phyloP scores from a whole-genome alignment of 92 coral and sea anemone genomes.

The Scolanthus callimorphus region DNA sequence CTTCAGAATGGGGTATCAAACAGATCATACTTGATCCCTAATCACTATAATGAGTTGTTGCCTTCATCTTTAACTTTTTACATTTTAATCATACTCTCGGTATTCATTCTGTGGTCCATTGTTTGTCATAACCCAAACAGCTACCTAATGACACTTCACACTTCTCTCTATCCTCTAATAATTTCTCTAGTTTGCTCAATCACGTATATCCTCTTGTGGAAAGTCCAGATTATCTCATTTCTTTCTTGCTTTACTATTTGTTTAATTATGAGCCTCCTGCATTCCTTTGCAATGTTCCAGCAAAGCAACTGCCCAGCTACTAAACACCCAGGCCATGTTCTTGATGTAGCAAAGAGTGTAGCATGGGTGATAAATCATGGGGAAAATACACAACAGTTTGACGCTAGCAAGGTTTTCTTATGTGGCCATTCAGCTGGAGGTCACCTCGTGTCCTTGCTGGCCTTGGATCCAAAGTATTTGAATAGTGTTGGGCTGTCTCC shows the following conservation, averaged over 20 bases:
- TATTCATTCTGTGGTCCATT: constrained; percentile 31
- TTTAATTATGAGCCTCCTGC: constrained; percentile 22
- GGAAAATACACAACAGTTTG: constrained; percentile 8
- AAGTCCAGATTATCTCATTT: constrained; percentile 7
- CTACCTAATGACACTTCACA: constrained; percentile 15
- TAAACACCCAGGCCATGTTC: constrained; percentile 44
- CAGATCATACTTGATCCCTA: neutral
- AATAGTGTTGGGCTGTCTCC: constrained; percentile 24
- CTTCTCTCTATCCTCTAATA: constrained; percentile 23
- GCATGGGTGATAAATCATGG: constrained; percentile 39
- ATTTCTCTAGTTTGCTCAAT: constrained; percentile 10
- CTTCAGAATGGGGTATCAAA: neutral
- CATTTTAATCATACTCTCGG: constrained; percentile 12
- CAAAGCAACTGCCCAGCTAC: constrained; percentile 22
- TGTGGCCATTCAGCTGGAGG: constrained; percentile 77
- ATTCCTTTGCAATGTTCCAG: constrained; percentile 31
- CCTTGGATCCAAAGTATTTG: constrained; percentile 30
- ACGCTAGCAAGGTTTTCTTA: constrained; percentile 19
- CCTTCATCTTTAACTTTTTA: constrained; percentile 4
- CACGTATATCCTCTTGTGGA: constrained; percentile 8
- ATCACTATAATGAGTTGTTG: neutral
- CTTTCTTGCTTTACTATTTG: constrained; percentile 27
- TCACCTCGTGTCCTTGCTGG: constrained; percentile 42
- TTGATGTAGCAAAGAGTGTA: constrained; percentile 43
- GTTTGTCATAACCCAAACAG: constrained; percentile 27